These are phyloP conservation scores for Scaptomyza tumidula DNA, from an alignment of 2,888 invertebrate genomes.

Conservation along the genomic window DNA sequence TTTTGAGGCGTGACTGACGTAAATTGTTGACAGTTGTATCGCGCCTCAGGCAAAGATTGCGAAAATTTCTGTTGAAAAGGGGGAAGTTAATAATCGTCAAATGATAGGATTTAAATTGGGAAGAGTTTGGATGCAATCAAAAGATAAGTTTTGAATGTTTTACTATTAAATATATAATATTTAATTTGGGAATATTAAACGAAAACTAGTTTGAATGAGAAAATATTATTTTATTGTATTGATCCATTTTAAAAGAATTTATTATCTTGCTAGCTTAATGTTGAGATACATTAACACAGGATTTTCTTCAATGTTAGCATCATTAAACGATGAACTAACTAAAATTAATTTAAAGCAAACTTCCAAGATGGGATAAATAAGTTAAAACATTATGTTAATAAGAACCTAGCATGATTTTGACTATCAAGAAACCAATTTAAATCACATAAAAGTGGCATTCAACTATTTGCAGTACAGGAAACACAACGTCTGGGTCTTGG, in stretches of 20 bases:
- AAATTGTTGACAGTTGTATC: constrained; percentile 66
- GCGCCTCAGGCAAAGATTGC: constrained; percentile 52
- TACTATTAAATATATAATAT: too few species aligned
- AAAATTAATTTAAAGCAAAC: too few species aligned
- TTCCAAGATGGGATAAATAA: not conserved
- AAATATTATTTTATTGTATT: too few species aligned
- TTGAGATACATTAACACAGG: too few species aligned
- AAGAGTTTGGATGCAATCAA: not conserved
- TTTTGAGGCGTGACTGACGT: constrained; percentile 43
- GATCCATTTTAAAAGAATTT: too few species aligned
- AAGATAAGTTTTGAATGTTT: too few species aligned
- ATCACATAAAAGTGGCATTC: constrained; percentile 20
- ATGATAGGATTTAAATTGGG: not conserved
- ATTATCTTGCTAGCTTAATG: too few species aligned
- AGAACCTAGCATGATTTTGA: constrained; percentile 13
- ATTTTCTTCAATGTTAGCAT: too few species aligned
- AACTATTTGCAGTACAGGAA: constrained; percentile 34
- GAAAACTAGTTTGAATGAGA: too few species aligned
- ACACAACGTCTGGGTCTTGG: constrained; percentile 43
- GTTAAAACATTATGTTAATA: not conserved
- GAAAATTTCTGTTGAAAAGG: constrained; percentile 8
- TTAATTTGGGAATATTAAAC: too few species aligned
- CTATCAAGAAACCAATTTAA: constrained; percentile 29
- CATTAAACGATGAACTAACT: too few species aligned
- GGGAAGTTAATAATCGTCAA: constrained; percentile 9